Base-by-base conservation (phyloP, 2,113 vertebrate species). In the Setophaga kirtlandii region DNA sequence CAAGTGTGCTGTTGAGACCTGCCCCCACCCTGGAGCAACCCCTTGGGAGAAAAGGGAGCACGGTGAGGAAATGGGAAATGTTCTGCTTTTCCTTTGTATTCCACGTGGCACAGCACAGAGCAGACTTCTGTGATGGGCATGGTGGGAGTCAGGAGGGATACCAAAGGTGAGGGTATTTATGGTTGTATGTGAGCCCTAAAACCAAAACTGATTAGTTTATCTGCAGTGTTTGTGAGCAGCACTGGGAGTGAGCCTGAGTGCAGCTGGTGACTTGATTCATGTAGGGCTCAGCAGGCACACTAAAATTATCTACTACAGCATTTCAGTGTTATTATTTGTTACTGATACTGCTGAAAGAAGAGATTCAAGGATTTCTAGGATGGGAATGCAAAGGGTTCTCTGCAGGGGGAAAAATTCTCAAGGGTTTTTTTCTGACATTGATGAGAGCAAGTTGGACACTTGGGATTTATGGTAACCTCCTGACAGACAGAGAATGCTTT, bases 351-450 rank as follows among this genome's bases (percentile, higher is more conserved):
- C 59, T 91, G 70, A 47, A 93, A 56, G 76, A 83, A 86, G 64
- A 88, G 50, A 52, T 74, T n/a, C 39, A 77, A 55, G n/a, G 24
- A 23, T 87, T 91, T 86, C 63, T 63, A n/a, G 71, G 52, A 70
- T 59, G 47, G 44, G 41, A 71, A 83, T 33, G 39, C 33, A 88
- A 88, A 90, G 27, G 50, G 24, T 55, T 90, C 30, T 58, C 75
- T 90, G 37, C 44, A 78, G 79, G 79, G 37, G n/a, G 19, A 79
- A 68, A 17, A 59, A 44, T 42, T 62, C 78, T 69, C 68, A 12
- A 15, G 58, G 70, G 79, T n/a, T 55, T 70, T 87, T 90, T 91
- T 46, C 46, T 95, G 90, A 77, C 94, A 88, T 47, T 91, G 87
- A 87, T 90, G 85, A 65, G 75, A 91, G 64, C 59, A 91, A 95